phyloP scores from a whole-genome alignment of 1,140 invertebrate species.

The Solenopsis invicta region DNA sequence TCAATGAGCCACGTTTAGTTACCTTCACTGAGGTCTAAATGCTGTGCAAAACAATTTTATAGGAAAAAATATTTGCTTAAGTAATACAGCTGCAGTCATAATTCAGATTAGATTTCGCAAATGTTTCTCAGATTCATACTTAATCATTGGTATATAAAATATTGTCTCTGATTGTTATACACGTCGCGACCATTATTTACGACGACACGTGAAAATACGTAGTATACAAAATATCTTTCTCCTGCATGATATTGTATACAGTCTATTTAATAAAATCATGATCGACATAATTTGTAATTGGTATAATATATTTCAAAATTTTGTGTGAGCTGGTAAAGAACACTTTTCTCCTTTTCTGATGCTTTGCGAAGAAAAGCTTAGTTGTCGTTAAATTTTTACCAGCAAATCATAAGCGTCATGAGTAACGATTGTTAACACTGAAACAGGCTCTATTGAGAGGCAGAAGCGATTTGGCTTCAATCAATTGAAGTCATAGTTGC shows the following conservation, averaged over 20 bases:
- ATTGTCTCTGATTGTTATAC: conserved; percentile 22
- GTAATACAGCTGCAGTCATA: conserved; percentile 27
- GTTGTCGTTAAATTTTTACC: too few species aligned
- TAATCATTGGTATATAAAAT: conserved; percentile 67
- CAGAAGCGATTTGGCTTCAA: too few species aligned
- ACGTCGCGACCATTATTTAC: neutral
- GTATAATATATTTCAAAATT: too few species aligned
- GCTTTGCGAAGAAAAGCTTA: too few species aligned
- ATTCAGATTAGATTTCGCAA: conserved; percentile 61
- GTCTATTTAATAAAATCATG: too few species aligned
- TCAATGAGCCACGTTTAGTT: neutral
- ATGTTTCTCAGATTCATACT: neutral
- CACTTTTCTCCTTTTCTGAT: too few species aligned
- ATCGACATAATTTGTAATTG: too few species aligned
- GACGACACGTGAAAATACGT: conserved; percentile 32
- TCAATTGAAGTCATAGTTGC: too few species aligned
- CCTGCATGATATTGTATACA: neutral
- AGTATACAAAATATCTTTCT: conserved; percentile 69
- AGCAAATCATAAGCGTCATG: too few species aligned
- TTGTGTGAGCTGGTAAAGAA: too few species aligned
- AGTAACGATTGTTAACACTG: too few species aligned
- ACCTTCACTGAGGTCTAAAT: neutral
- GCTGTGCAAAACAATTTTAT: conserved; percentile 8
- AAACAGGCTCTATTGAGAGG: too few species aligned
- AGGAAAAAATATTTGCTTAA: neutral